phyloP scores from a whole-genome alignment of 92 coral and sea anemone species.

The Umimayanthus chanpuru region DNA sequence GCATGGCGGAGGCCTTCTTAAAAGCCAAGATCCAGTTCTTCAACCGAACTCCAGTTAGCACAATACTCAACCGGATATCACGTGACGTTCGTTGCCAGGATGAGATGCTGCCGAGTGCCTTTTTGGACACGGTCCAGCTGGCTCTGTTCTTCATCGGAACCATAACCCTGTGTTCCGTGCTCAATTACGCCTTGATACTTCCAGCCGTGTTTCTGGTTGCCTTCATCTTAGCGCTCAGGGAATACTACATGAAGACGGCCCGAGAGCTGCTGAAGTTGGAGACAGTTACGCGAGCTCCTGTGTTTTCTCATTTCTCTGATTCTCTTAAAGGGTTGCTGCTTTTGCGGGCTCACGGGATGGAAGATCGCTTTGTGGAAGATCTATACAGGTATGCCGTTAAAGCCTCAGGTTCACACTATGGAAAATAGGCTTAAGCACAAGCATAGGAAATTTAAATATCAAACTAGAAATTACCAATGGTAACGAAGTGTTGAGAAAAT shows the following conservation, averaged over 20 bases:
- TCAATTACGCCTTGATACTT: slow-evolving; percentile 65
- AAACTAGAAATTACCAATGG: too few species aligned
- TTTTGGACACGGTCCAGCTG: slow-evolving; percentile 75
- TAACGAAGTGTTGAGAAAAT: too few species aligned
- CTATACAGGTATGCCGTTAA: slow-evolving; percentile 61
- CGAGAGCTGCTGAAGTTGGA: slow-evolving; percentile 72
- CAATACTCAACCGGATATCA: slow-evolving; percentile 66
- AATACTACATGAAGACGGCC: slow-evolving; percentile 75
- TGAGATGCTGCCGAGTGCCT: slow-evolving; percentile 78
- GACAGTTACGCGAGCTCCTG: slow-evolving; percentile 64
- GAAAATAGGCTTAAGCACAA: too few species aligned
- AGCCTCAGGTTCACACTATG: too few species aligned
- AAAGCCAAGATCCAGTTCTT: slow-evolving; percentile 73
- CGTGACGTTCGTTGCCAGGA: slow-evolving; percentile 80
- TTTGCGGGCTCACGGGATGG: slow-evolving; percentile 71
- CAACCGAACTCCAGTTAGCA: slow-evolving; percentile 50
- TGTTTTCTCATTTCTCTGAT: slow-evolving; percentile 70
- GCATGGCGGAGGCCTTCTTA: slow-evolving; percentile 63
- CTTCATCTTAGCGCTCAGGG: slow-evolving; percentile 62
- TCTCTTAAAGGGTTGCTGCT: slow-evolving; percentile 75
- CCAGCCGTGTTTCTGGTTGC: slow-evolving; percentile 62
- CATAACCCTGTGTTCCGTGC: slow-evolving; percentile 59
- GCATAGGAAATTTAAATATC: too few species aligned
- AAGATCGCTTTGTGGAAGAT: slow-evolving; percentile 70
- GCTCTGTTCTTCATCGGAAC: slow-evolving; percentile 65